Evolutionary conservation across 1,140 invertebrate species (phyloP), one percentile per base, ranked within the genome.

Genomic region (Drosophila elegans): DNA sequence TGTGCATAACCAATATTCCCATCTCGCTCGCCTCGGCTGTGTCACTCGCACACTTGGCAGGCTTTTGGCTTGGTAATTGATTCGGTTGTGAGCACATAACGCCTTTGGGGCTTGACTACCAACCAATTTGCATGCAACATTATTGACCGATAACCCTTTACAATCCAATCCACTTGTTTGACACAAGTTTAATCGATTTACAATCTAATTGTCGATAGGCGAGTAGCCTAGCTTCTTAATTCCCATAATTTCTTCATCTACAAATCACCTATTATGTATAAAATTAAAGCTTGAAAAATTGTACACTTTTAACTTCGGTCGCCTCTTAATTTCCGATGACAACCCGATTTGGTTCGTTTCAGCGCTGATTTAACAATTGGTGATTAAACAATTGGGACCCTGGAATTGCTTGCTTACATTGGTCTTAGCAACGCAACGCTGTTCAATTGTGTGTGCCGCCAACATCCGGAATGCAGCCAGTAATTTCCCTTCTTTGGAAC

Each of bases 1-100:
- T 71, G 42, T 51, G 49, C 41, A 69, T 46, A 69, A 46, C 48
- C 63, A n/a, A 69, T 55, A 13, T 5, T 36, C n/a, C 27, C 42
- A 7, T 11, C 46, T 21, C 27, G 16, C 11, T 7, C 2, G n/a
- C n/a, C 5, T 41, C 6, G 13, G n/a, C 6, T 41, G n/a, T 41
- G n/a, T 2, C 41, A 11, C 10, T 6, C 36, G 16, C 7, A 10
- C 36, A 41, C 4, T 61, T 4, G 25, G 10, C 32, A 36, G 42
- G 54, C 32, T 62, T 49, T 42, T 3, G 46, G 63, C 25, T 60
- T 41, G 27, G 9, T 46, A 66, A 60, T 66, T 66, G 36, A 60
- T 60, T 66, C 21, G 41, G 12, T 62, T 16, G 10, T 32, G 6
- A n/a, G 16, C n/a, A 25, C 32, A 34, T 4, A 11, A 13, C 2